Evolutionary conservation across 2,888 invertebrate species (phyloP).

Genomic region (Acanthosoma haemorrhoidale): DNA sequence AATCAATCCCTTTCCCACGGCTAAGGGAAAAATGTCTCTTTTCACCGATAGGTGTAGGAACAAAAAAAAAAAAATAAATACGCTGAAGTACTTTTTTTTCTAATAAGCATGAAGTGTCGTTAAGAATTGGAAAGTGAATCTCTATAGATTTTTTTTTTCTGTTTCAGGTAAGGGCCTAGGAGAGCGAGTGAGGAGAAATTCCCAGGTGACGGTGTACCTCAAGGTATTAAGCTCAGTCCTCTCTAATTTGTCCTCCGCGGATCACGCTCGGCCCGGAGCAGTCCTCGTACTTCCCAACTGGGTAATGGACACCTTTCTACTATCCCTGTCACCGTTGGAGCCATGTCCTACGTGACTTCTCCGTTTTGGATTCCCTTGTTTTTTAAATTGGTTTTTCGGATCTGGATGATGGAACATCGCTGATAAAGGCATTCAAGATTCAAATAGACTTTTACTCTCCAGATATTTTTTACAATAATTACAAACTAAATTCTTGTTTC

Average conservation of each 20-base stretch:
- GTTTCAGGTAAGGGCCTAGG: constrained; percentile 14
- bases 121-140: not conserved
- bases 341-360: too few relatives aligned
- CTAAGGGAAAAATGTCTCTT: not conserved
- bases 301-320: constrained; percentile 19
- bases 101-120: not conserved
- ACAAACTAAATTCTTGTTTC: too few relatives aligned
- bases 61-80: not conserved
- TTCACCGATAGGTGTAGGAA: not conserved
- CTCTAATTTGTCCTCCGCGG: constrained; percentile 13
- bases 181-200: not conserved
- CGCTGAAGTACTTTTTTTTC: not conserved
- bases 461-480: too few relatives aligned
- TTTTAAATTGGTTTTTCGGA: too few relatives aligned
- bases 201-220: not conserved
- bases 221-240: not conserved
- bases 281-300: not conserved
- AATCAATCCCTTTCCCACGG: not conserved
- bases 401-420: too few relatives aligned
- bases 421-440: too few relatives aligned
- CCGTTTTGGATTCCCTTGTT: too few relatives aligned
- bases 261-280: not conserved
- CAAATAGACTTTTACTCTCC: too few relatives aligned
- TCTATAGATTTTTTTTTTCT: constrained; percentile 9
- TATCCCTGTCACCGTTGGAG: too few relatives aligned